phyloP scores from a whole-genome alignment of 2,113 vertebrate species.

The Calyptommatus sinebrachiatus region DNA sequence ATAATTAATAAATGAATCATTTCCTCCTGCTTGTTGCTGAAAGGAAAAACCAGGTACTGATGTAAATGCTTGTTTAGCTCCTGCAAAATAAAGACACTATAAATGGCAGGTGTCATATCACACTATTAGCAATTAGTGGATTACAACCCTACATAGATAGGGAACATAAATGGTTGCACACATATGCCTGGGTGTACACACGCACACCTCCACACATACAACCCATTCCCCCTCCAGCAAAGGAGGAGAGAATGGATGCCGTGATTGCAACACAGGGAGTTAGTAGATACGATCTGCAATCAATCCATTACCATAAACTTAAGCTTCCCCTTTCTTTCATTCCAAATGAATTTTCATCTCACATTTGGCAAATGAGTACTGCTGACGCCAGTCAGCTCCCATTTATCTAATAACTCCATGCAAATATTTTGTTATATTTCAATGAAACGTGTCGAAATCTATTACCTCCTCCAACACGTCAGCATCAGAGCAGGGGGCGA shows the following conservation, averaged over 20 bases:
- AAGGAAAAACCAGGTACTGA: not conserved
- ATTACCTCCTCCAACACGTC: conserved; percentile 65
- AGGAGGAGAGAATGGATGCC: conserved; percentile 21
- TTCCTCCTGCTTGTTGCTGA: not conserved
- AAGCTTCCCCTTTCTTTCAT: conserved; percentile 73
- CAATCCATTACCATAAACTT: conserved; percentile 74
- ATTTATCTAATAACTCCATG: conserved; percentile 78
- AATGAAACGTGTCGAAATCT: conserved; percentile 71
- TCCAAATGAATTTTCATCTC: conserved; percentile 77
- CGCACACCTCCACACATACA: not conserved
- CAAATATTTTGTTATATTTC: conserved; percentile 80
- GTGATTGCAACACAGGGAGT: conserved; percentile 56
- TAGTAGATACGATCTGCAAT: conserved; percentile 68
- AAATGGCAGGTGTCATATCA: conserved; percentile 35
- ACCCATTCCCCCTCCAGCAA: not conserved
- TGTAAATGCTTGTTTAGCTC: not conserved
- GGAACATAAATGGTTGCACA: not conserved
- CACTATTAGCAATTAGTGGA: conserved; percentile 48
- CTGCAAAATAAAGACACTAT: not conserved
- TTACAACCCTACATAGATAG: conserved; percentile 27
- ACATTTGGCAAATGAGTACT: conserved; percentile 72
- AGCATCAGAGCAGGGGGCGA: conserved; percentile 30
- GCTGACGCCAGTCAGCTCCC: conserved; percentile 75
- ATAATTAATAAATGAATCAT: not conserved
- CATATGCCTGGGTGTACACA: conserved; percentile 1